A percentile compares a stretch with the other conserved stretches of the same genome.
Evolutionary conservation across 2,797 vertebrate species (phyloP).

Genomic region (Geotria australis): DNA sequence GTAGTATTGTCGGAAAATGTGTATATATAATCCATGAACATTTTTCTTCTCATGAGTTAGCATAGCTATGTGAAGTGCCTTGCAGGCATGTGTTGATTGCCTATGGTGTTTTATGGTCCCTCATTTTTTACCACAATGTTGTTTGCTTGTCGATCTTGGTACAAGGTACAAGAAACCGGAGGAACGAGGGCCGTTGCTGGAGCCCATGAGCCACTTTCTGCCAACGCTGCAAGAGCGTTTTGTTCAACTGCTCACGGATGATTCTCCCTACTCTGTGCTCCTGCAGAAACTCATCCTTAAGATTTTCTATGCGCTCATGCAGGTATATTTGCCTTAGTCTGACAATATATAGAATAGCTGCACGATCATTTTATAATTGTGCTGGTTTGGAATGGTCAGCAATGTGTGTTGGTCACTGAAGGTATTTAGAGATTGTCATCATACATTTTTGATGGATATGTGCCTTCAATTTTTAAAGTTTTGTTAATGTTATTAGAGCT

Average conservation of each 20-base stretch:
- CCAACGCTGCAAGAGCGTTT: conserved; percentile 86
- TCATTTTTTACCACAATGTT: no score
- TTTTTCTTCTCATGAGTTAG: background rate
- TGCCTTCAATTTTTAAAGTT: background rate
- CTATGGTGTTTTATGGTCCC: background rate
- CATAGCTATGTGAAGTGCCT: background rate
- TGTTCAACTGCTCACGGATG: conserved; percentile 61
- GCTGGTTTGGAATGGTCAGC: background rate
- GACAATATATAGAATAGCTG: background rate
- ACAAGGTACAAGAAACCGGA: conserved; percentile 88
- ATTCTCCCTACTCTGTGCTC: conserved; percentile 69
- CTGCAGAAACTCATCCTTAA: conserved; percentile 99
- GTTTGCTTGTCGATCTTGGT: no score
- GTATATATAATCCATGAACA: background rate
- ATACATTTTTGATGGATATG: background rate
- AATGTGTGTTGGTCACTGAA: background rate
- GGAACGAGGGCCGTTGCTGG: conserved; percentile 66
- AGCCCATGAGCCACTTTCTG: conserved; percentile 96
- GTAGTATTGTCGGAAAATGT: background rate
- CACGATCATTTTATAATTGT: background rate
- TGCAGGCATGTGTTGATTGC: background rate
- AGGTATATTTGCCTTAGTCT: conserved; percentile 21
- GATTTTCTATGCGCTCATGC: conserved; percentile 94
- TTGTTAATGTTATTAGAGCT: conserved; percentile 1
- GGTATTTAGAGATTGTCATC: background rate